Evolutionary conservation across 2,888 invertebrate genomes (phyloP), one percentile per base, ranked within the genome.

Genomic region (Euphydryas editha): DNA sequence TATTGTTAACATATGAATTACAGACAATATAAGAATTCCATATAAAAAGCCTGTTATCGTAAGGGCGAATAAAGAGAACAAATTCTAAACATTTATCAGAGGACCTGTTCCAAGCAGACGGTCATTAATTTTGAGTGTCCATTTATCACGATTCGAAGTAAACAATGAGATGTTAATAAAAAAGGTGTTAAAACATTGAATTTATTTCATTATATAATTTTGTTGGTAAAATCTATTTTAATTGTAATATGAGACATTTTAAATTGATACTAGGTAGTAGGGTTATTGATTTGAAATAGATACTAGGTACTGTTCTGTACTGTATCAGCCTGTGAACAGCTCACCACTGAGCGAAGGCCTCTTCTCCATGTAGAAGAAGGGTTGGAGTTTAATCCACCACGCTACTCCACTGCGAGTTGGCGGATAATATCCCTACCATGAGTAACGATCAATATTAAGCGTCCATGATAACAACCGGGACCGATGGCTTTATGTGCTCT

Each of bases 61-160:
- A 42, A 57, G 62, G 59, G 62, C 68, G 72, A 71, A 73, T 72
- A 68, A 72, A 65, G 69, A 67, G 72, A 68, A 73, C 73, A 74
- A 74, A 76, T 76, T 74, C 73, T 74, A 74, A 73, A 73, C 76
- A 76, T 76, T 76, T 73, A 65, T 76, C 76, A 76, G 68, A 39
- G 58, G 68, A 59, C 63, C 69, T 76, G 75, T 59, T 72, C 63
- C 49, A 70, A 64, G 62, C 76, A 73, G 73, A 70, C 62, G 57
- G 69, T 71, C 76, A 74, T 77, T 76, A 76, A 77, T 77, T 69
- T 69, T 60, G 55, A 60, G 67, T 58, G 62, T 44, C 70, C 68
- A 75, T 75, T 72, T 71, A 74, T 75, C 70, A 71, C 67, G 62
- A 70, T 70, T 67, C 69, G 61, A 68, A 72, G 68, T 70, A 70